Evolutionary conservation across 2,888 invertebrate genomes (phyloP), one percentile per base, ranked within the genome.

Genomic region (Pelosia muscerda): DNA sequence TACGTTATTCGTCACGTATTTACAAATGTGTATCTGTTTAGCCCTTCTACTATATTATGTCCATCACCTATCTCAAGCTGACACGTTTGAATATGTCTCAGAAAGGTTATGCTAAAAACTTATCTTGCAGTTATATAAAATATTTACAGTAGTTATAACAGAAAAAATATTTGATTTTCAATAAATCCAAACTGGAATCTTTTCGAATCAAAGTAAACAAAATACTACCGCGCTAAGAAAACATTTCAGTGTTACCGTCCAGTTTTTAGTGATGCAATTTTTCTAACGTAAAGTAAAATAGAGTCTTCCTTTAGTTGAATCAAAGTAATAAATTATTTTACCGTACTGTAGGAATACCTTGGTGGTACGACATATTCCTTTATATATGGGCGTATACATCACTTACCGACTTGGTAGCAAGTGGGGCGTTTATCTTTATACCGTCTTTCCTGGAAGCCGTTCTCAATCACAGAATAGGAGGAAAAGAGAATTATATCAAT

Each of bases 351-450:
- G 25, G n/a, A 57, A 49, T 57, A 62, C 26, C 28, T 56, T 28
- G 10, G 53, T 13, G 28, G n/a, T 61, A 49, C 56, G 57, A 28
- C 61, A 61, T 49, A 55, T 62, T 26, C 59, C 22, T 34, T 19
- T 55, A 62, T 58, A 56, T 19, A 62, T n/a, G 53, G 26, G 34
- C 26, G 42, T 42, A 63, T 68, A 71, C 25, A 70, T 76, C 65
- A 76, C 65, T 68, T 74, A 72, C 57, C 22, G 15, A 54, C 42
- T 49, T 55, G 60, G 6, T 28, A 53, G 54, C 72, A 71, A 72
- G 68, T 69, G 66, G 65, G 54, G 54, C 71, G 42, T 79, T 76
- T 73, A 59, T 79, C 77, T 74, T 74, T 68, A 74, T 77, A 76
- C 62, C 74, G 62, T 65, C 61, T 65, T 34, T 77, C 77, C 68